Conservation (phyloP, 2,113 vertebrate genomes). For the Carollia perspicillata region DNA sequence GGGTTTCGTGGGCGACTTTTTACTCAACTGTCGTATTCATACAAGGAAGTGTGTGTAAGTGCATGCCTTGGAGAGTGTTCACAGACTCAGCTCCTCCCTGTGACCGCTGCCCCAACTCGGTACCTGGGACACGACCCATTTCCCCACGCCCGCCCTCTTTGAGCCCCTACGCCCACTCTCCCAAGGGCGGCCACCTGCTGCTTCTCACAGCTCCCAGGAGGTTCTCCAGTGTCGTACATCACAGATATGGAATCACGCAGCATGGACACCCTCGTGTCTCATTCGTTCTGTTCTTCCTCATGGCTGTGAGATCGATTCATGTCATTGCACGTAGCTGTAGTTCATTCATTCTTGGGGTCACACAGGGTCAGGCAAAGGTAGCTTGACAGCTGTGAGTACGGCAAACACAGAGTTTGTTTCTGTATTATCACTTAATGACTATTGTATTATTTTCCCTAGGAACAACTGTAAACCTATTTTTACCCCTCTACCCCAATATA, state of each 20-base stretch:
- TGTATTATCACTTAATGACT: neutral
- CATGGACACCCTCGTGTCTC: neutral
- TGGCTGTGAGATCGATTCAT: neutral
- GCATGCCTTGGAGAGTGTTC: neutral
- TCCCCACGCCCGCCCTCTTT: neutral
- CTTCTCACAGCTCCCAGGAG: neutral
- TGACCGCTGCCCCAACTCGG: neutral
- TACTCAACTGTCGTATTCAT: neutral
- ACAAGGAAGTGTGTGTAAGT: neutral
- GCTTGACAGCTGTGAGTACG: neutral
- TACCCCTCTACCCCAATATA: neutral
- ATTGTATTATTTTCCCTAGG: neutral
- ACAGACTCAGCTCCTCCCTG: neutral
- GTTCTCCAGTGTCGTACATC: neutral
- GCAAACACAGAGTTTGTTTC: neutral
- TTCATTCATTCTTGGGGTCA: neutral
- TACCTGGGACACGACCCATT: neutral
- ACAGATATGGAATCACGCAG: accelerated
- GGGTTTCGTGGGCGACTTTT: neutral
- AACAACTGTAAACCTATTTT: neutral
- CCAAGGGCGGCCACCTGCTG: neutral
- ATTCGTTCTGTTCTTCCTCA: neutral
- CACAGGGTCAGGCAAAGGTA: neutral
- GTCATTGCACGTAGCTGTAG: accelerated
- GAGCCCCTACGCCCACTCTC: neutral